Evolutionary conservation across 2,797 vertebrate genomes (phyloP), one percentile per base, ranked within the genome.

Genomic region (Aphelocoma californica): DNA sequence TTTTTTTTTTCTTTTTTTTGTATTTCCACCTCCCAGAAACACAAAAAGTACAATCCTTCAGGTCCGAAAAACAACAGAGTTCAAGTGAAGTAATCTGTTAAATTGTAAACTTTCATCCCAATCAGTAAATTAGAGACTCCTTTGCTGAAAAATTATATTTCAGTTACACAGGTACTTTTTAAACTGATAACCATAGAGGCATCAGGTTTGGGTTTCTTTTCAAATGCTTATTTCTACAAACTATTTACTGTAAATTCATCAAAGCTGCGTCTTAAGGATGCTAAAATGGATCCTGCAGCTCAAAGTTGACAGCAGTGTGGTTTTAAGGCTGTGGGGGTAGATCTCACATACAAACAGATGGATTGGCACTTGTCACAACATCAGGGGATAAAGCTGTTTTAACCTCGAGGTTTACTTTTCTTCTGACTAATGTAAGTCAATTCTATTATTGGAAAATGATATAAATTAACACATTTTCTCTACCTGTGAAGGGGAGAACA

Each of bases 261-360:
- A 51, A 77, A 60, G 6, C 3, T 18, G 10, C 14, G 44, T 34
- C 13, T 38, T 61, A 69, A 65, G 9, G 18, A 42, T 7, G 4
- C 2, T 56, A 24, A 95, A 86, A 64, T 15, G 26, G 17, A 71
- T 67, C 13, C 31, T 80, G 15, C 32, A 66, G 2, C 11, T 53
- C 34, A 31, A 31, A 64, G 17, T 1, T 6, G 9, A 44, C 7
- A 60, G 14, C 3, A 61, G 1, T 57, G 3, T 10, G 3, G 1
- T 48, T 74, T 86, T 71, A 70, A 66, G 53, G 23, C 34, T n/a
- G 16, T 34, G 16, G 58, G 4, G 3, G 3, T 51, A 82, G 40
- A 40, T 57, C 14, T 72, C 29, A 45, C 10, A 9, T 13, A 7
- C 9, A 44, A 51, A 78, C 4, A 72, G n/a, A 84, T 4, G 8